These are phyloP conservation scores for Parelbella ahira DNA, from an alignment of 2,888 invertebrate genomes.

Conservation along the genomic window DNA sequence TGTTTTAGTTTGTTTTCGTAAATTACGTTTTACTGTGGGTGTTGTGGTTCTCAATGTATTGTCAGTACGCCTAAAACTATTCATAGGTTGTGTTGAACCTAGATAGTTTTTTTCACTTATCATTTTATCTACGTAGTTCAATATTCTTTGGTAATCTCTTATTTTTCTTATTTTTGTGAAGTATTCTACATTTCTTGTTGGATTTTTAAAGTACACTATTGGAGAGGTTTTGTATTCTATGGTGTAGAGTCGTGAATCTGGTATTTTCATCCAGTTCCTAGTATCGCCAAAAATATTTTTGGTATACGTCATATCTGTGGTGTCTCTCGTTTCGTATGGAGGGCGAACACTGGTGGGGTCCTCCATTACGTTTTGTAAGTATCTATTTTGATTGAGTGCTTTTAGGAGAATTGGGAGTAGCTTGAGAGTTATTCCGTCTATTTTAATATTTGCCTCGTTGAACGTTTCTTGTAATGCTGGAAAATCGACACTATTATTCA, in stretches of 20 bases:
- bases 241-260: constrained; percentile 43
- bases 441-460: constrained; percentile 39
- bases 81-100: constrained; percentile 38
- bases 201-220: constrained; percentile 44
- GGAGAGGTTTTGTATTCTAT: constrained; percentile 55
- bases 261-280: constrained; percentile 46
- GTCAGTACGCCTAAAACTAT: constrained; percentile 29
- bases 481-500: constrained; percentile 45
- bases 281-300: constrained; percentile 44
- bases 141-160: constrained; percentile 56
- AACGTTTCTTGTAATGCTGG: constrained; percentile 43
- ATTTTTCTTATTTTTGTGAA: constrained; percentile 57
- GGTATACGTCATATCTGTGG: constrained; percentile 41
- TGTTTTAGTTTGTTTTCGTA: too few species aligned
- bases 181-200: constrained; percentile 55
- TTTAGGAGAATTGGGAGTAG: constrained; percentile 56
- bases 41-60: constrained; percentile 24
- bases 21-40: constrained; percentile 22
- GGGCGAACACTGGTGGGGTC: constrained; percentile 44
- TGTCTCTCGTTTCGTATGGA: constrained; percentile 34
- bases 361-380: constrained; percentile 48
- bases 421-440: constrained; percentile 48
- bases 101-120: constrained; percentile 46
- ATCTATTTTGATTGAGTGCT: constrained; percentile 50
- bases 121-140: constrained; percentile 63